Base-by-base conservation (phyloP, 2,113 vertebrate genomes). In the Leptobrachium leishanense region DNA sequence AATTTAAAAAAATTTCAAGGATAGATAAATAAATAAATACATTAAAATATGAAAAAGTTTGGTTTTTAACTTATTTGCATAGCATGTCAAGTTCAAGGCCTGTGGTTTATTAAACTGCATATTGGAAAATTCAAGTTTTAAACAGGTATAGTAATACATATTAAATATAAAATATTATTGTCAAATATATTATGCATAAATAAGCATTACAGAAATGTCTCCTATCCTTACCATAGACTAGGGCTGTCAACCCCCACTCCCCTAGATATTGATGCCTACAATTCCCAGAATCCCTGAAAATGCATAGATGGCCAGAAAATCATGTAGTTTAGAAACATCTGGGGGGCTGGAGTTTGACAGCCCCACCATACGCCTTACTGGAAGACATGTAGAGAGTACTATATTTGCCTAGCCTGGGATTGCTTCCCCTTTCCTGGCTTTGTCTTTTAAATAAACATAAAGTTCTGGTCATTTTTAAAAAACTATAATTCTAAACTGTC, bases 21-120 rank as follows among this genome's bases (percentile, higher is more conserved):
- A 46, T 70, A n/a, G n/a, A n/a, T n/a, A 77, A 63, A 77, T 77
- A 77, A 70, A 77, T 77, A 77, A 62, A 77, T 70, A 74, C 13
- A 43, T 74, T 44, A 70, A 3, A 63, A 31, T 46, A 31, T 72
- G 12, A 40, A 72, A 72, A 72, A 72, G 50, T 69, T 70, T n/a
- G 75, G 10, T 64, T 64, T 8, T 39, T 64, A 31, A 64, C 6
- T 20, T 64, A 39, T 39, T 64, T 64, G 11, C n/a, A 64, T 64
- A 64, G n/a, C 55, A 70, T 44, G 31, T 50, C 53, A 6, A 10
- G 62, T 20, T 5, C 6, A 20, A 39, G 15, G 41, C 46, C 50
- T 6, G 9, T 41, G 10, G 53, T 59, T 46, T 6, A 9, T 66
- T 46, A 67, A 40, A 43, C 40, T 41, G 50, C 44, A 77, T 67